Percentiles rank a stretch among this genome's conserved stretches.
Evolutionary conservation across 2,797 vertebrate genomes (phyloP).

Genomic region (Enteromius thamalakanensis): DNA sequence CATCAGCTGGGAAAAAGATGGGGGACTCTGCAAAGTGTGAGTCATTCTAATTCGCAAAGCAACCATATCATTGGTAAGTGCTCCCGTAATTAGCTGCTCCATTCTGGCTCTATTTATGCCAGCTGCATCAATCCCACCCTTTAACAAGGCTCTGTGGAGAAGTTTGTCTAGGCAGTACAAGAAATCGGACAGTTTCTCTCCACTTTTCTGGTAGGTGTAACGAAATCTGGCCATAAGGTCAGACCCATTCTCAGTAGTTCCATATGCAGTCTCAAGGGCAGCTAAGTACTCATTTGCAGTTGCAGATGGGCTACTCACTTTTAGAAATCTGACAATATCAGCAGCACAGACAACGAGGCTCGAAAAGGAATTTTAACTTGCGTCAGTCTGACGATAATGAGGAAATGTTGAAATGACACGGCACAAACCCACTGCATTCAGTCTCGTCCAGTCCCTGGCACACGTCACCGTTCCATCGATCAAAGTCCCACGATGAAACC

Average conservation of each 20-base stretch:
- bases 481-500: too few species aligned
- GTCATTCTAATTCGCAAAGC: constrained; percentile 13
- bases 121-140: not conserved
- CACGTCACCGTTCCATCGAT: too few species aligned
- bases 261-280: constrained; percentile 44
- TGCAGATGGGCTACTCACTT: constrained; percentile 34
- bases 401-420: too few species aligned
- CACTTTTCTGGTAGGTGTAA: too few species aligned
- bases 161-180: too few species aligned
- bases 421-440: too few species aligned
- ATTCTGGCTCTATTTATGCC: constrained; percentile 26
- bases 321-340: constrained; percentile 38
- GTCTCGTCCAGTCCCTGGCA: too few species aligned
- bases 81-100: constrained; percentile 42
- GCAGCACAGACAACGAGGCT: too few species aligned
- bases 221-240: constrained; percentile 41
- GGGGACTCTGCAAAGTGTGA: constrained; percentile 5
- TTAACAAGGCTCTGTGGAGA: too few species aligned
- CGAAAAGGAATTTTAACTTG: too few species aligned
- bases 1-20: constrained; percentile 39
- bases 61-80: constrained; percentile 27
- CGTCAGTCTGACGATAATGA: too few species aligned
- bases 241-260: constrained; percentile 36
- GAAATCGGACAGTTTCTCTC: too few species aligned
- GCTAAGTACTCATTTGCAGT: not conserved